These are phyloP conservation scores for Leptopilina drosophilae DNA, from an alignment of 2,888 invertebrate species.

Conservation along the genomic window DNA sequence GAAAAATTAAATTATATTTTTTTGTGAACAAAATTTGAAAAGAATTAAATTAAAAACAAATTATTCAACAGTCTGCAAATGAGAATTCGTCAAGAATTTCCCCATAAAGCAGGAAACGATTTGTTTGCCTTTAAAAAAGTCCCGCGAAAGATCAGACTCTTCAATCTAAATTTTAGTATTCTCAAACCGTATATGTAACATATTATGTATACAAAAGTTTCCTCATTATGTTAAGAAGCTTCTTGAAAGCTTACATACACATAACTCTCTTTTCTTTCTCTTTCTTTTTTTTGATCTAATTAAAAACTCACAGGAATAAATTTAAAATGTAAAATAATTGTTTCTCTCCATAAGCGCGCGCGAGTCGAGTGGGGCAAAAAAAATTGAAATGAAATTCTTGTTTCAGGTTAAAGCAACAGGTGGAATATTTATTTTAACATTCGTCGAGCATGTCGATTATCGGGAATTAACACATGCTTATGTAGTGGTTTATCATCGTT, in stretches of 20 bases:
- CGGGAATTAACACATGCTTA: slow-evolving; percentile 37
- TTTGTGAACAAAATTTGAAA: background rate
- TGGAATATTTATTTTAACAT: slow-evolving; percentile 31
- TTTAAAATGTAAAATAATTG: slow-evolving; percentile 24
- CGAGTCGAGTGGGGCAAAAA: slow-evolving; percentile 21
- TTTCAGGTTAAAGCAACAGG: slow-evolving; percentile 9
- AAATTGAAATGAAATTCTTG: slow-evolving; percentile 38
- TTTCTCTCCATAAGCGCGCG: slow-evolving; percentile 27
- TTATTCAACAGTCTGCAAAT: background rate
- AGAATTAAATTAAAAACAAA: background rate
- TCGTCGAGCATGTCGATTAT: slow-evolving; percentile 22
- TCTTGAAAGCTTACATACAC: background rate
- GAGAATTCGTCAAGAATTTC: background rate
- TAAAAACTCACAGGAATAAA: slow-evolving; percentile 8
- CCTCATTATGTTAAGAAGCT: background rate
- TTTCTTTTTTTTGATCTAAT: background rate
- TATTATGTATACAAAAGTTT: too few relatives aligned
- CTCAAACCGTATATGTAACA: background rate
- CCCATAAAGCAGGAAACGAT: background rate
- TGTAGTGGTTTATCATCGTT: slow-evolving; percentile 26
- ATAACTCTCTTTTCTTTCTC: background rate
- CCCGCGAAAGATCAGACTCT: background rate
- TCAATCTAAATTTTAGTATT: slow-evolving; percentile 3
- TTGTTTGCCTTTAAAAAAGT: background rate
- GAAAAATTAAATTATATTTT: too few relatives aligned